These are phyloP conservation scores for Gobionotothen gibberifrons DNA, from an alignment of 2,797 vertebrate species.

Conservation along the genomic window DNA sequence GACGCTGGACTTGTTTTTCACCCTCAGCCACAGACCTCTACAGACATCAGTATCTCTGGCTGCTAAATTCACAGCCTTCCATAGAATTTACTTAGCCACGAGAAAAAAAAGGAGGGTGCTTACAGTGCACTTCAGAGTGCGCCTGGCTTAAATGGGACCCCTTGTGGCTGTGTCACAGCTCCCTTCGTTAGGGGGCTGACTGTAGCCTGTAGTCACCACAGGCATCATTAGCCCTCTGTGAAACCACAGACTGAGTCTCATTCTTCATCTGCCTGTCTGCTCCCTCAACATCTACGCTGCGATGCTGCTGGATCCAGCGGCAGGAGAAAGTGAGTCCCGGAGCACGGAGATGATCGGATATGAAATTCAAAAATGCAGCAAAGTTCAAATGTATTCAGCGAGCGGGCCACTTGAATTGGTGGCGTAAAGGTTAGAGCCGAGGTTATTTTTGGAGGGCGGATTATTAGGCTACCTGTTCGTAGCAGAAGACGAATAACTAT, in stretches of 20 bases:
- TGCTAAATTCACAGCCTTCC: conserved; percentile 79
- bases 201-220: conserved; percentile 86
- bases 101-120: conserved; percentile 82
- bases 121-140: conserved; percentile 86
- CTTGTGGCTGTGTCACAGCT: conserved; percentile 88
- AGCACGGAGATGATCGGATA: conserved; percentile 62
- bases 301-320: conserved; percentile 71
- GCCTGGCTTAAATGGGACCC: conserved; percentile 85
- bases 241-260: conserved; percentile 85
- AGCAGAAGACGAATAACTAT: conserved; percentile 73
- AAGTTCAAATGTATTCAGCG: conserved; percentile 83
- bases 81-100: conserved; percentile 81
- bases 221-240: conserved; percentile 88
- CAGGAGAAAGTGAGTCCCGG: conserved; percentile 75
- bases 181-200: conserved; percentile 88
- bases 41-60: conserved; percentile 73
- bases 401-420: conserved; percentile 74
- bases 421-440: conserved; percentile 77
- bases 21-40: conserved; percentile 64
- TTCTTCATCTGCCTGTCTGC: conserved; percentile 88
- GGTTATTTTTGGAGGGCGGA: conserved; percentile 80
- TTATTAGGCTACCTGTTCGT: conserved; percentile 80
- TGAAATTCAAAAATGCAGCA: conserved; percentile 80
- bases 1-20: conserved; percentile 76
- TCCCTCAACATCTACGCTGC: conserved; percentile 79